Base-by-base conservation (phyloP, 2,888 invertebrate genomes). In the Adelphocoris suturalis region DNA sequence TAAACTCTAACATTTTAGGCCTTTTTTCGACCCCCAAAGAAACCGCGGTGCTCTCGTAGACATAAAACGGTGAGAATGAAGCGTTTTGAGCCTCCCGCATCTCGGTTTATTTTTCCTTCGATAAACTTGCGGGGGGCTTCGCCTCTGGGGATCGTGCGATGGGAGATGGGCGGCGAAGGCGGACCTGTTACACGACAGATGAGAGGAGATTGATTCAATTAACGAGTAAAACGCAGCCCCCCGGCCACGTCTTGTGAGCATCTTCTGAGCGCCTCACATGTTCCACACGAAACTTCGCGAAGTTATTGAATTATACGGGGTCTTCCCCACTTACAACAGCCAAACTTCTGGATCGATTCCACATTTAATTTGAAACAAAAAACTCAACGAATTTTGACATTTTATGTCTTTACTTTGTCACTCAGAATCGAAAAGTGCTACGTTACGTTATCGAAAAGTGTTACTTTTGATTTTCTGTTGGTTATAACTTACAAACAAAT, bases 161-260 rank as follows among this genome's bases (percentile, higher is more conserved):
- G 23, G 19, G 12, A 19, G 13, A 68, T 68, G 68, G 27, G 68
- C 23, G 68, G 68, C 23, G 68, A 68, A 68, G 68, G 68, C 23
- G 19, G 68, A 68, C 68, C 68, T 68, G 68, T 68, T 68, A 68
- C 68, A 68, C 68, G 68, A 23, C 68, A 68, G 68, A 23, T 68
- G 68, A 27, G 23, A 23, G 68, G 68, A 68, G 68, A 68, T 23
- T 68, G 68, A 68, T 68, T 68, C 68, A 68, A 68, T 68, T 68
- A 68, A 68, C 23, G 68, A 68, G 23, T 68, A 68, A 68, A 27
- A 68, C 23, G 68, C 68, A 68, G 68, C 11, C 19, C 23, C 27
- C 12, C n/a, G 68, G 68, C 68, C n/a, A 68, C 68, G 68, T 27
- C 68, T 68, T 13, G 27, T 23, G 68, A 68, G 27, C 23, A 5